These are phyloP conservation scores for Elephantulus edwardii DNA, from an alignment of 2,113 vertebrate genomes.

Conservation along the genomic window DNA sequence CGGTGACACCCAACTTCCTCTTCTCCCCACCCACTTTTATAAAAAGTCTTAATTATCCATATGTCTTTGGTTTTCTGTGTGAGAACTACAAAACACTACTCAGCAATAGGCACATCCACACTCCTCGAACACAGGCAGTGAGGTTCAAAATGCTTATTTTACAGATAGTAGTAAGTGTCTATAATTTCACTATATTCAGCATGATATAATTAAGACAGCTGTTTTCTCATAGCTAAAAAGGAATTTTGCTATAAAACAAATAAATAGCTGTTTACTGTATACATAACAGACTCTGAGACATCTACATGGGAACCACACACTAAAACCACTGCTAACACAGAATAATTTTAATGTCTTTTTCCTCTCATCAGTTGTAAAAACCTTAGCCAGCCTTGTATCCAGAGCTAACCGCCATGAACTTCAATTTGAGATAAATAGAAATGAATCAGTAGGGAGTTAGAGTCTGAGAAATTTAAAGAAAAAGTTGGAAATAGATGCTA, in stretches of 20 bases:
- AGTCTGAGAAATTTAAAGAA: slow-evolving; percentile 10
- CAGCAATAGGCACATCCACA: background rate
- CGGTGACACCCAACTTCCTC: no score
- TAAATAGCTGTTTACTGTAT: background rate
- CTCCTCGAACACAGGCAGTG: background rate
- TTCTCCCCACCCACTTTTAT: background rate
- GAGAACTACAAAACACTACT: background rate
- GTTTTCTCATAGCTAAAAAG: background rate
- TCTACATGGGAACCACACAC: background rate
- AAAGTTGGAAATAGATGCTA: background rate
- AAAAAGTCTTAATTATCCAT: background rate
- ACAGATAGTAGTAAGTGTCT: background rate
- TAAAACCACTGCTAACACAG: background rate
- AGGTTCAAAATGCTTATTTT: background rate
- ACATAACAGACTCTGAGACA: background rate
- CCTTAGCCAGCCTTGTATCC: background rate
- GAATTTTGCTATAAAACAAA: background rate
- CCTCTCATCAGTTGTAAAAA: background rate
- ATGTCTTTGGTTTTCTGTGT: background rate
- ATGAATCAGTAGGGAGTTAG: background rate
- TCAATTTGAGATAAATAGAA: background rate
- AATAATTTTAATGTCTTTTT: background rate
- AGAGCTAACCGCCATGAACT: background rate
- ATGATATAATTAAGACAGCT: background rate
- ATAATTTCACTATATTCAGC: background rate